phyloP scores from a whole-genome alignment of 2,888 invertebrate genomes.

The Platerodrilus igneus region DNA sequence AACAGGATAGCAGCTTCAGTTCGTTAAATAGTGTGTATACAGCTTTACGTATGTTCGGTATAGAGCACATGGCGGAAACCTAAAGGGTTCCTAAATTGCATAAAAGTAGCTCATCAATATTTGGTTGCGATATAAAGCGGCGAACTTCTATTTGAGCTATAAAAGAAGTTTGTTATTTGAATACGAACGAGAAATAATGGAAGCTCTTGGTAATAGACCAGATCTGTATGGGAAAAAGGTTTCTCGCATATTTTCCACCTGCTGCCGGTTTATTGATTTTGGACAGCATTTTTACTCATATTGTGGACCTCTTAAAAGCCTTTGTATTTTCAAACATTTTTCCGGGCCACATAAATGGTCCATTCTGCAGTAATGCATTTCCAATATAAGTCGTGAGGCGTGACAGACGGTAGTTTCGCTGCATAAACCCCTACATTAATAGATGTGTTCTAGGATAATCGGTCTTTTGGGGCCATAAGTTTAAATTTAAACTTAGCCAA shows the following conservation, averaged over 20 bases:
- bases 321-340: conserved; percentile 2
- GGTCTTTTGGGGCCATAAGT: conserved; percentile 19
- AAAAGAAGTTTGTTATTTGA: conserved; percentile 45
- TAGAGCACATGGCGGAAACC: too few relatives aligned
- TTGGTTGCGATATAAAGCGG: conserved; percentile 33
- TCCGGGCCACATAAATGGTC: conserved; percentile 1
- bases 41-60: too few relatives aligned
- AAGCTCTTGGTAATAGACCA: conserved; percentile 42
- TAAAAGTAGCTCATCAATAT: too few relatives aligned
- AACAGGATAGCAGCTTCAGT: too few relatives aligned
- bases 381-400: too few relatives aligned
- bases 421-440: too few relatives aligned
- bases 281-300: conserved; percentile 17
- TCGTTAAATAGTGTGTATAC: too few relatives aligned
- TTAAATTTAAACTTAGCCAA: conserved; percentile 21
- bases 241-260: conserved; percentile 40
- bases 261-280: conserved; percentile 39
- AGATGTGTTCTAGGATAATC: conserved; percentile 20
- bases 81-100: too few relatives aligned
- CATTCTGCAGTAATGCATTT: too few relatives aligned
- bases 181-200: conserved; percentile 44
- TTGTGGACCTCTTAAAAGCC: conserved; percentile 9
- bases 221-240: conserved; percentile 40
- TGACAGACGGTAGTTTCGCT: too few relatives aligned
- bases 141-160: conserved; percentile 37